A percentile compares a stretch with the other conserved stretches of the same genome.
Evolutionary conservation across 2,888 invertebrate species (phyloP).

Genomic region (Drosophila barbarae): DNA sequence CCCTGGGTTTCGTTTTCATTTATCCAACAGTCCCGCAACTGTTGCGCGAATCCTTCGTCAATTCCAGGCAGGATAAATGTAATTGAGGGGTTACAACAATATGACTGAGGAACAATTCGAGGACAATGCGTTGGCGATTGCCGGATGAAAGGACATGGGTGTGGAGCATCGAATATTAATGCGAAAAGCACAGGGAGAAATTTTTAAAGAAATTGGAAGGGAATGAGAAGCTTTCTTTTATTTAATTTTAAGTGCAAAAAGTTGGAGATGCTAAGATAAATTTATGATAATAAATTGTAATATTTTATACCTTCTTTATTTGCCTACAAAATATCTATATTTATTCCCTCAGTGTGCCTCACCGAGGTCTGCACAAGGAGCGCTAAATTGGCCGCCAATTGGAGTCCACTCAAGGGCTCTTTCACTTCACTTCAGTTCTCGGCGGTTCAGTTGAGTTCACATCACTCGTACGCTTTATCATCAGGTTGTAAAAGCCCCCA

Average conservation of each 20-base stretch:
- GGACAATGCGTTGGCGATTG: conserved; percentile 23
- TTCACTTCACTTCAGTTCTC: conserved; percentile 7
- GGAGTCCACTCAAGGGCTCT: conserved; percentile 26
- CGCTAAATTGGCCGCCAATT: conserved; percentile 39
- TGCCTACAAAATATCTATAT: too few species aligned
- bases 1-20: neutral
- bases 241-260: too few species aligned
- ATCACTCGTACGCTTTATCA: conserved; percentile 32
- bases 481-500: conserved; percentile 46
- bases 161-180: conserved; percentile 13
- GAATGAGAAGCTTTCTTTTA: neutral
- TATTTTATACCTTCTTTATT: too few species aligned
- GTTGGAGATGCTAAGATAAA: too few species aligned
- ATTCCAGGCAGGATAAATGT: conserved; percentile 37
- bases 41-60: conserved; percentile 13
- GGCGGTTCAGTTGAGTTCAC: conserved; percentile 17
- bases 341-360: neutral
- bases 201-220: neutral
- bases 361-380: neutral
- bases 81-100: conserved; percentile 37
- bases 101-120: conserved; percentile 11
- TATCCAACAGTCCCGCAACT: conserved; percentile 3
- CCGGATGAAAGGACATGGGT: neutral
- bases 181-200: conserved; percentile 1
- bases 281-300: too few species aligned